phyloP scores from a whole-genome alignment of 2,888 invertebrate genomes.

The Cheilosia soror region DNA sequence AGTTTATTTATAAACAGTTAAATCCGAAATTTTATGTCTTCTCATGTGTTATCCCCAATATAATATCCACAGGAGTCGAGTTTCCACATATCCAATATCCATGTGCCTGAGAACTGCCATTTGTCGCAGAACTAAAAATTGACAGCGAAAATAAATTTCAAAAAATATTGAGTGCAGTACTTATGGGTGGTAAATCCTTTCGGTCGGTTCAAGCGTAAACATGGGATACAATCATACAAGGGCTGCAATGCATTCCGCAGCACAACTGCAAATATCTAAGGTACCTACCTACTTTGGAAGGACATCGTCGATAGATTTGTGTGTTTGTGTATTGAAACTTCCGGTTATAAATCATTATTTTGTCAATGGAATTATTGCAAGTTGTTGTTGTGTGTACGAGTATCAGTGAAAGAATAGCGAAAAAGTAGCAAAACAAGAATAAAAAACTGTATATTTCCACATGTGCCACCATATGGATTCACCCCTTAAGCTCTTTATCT shows the following conservation, averaged over 20 bases:
- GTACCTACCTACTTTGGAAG: slow-evolving; percentile 37
- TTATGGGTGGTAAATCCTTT: slow-evolving; percentile 57
- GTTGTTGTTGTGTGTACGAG: slow-evolving; percentile 68
- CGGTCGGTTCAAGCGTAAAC: slow-evolving; percentile 50
- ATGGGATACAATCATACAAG: slow-evolving; percentile 37
- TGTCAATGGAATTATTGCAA: slow-evolving; percentile 76
- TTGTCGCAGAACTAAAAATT: slow-evolving; percentile 73
- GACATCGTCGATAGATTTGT: slow-evolving; percentile 21
- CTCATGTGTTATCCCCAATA: slow-evolving; percentile 18
- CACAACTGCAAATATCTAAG: slow-evolving; percentile 63
- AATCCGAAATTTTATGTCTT: slow-evolving; percentile 66
- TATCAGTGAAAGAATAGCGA: slow-evolving; percentile 28
- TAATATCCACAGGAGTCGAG: slow-evolving; percentile 1
- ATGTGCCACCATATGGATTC: slow-evolving; percentile 56
- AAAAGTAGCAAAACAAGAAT: slow-evolving; percentile 51
- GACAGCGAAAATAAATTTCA: slow-evolving; percentile 70
- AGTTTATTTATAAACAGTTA: slow-evolving; percentile 69
- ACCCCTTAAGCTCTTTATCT: slow-evolving; percentile 71
- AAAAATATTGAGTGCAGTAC: slow-evolving; percentile 73
- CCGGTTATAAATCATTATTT: slow-evolving; percentile 75
- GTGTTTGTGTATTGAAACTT: slow-evolving; percentile 59
- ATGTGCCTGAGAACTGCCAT: slow-evolving; percentile 62
- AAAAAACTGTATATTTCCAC: slow-evolving; percentile 61
- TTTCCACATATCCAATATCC: neutral
- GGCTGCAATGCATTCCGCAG: slow-evolving; percentile 59